These are phyloP conservation scores for Cynocephalus volans DNA, from an alignment of 2,113 vertebrate genomes.

Conservation along the genomic window DNA sequence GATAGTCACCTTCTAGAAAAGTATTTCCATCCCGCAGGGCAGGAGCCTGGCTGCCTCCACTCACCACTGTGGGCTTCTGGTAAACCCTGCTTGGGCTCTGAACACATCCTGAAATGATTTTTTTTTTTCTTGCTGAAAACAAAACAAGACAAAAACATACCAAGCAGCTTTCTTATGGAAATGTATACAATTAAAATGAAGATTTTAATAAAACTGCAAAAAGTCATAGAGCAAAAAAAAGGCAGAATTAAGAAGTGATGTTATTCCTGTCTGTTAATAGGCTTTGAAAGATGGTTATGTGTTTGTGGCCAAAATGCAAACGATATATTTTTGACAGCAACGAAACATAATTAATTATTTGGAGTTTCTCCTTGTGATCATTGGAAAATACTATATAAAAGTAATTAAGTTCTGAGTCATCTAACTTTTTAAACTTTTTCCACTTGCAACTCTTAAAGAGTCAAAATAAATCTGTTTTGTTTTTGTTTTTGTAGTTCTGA, in stretches of 20 bases:
- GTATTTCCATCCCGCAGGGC: background rate
- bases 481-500: background rate
- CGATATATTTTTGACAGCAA: background rate
- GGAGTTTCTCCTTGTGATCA: background rate
- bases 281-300: background rate
- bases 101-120: background rate
- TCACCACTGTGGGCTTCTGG: background rate
- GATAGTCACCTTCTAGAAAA: background rate
- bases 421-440: background rate
- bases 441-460: background rate
- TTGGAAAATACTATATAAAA: background rate
- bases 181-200: background rate
- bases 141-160: background rate
- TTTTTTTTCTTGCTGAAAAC: background rate
- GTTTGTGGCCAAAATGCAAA: background rate
- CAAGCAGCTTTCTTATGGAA: background rate
- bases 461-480: background rate
- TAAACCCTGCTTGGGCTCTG: background rate
- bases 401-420: background rate
- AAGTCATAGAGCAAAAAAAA: background rate
- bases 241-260: background rate
- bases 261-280: fast-evolving
- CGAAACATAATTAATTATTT: background rate
- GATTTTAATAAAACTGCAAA: background rate
- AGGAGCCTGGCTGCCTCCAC: background rate